Evolutionary conservation across 2,797 vertebrate species (phyloP).

Genomic region (Leuciscus waleckii): DNA sequence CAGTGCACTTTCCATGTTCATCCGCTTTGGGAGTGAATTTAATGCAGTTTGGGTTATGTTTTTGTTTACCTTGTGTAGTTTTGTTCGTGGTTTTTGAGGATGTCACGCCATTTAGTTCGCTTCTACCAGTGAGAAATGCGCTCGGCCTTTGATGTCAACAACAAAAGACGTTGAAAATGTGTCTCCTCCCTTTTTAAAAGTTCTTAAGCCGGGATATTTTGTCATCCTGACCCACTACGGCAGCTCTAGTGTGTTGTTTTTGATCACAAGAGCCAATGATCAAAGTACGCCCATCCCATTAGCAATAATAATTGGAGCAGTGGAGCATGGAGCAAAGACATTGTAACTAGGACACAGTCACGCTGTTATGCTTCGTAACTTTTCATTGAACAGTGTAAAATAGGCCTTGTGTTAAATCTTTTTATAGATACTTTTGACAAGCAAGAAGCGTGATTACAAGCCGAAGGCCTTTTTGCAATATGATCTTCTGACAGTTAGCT

Average conservation of each 20-base stretch:
- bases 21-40: not conserved
- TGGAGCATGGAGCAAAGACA: conserved; percentile 21
- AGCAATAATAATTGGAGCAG: conserved; percentile 44
- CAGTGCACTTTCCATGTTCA: not conserved
- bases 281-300: conserved; percentile 24
- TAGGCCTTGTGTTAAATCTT: conserved; percentile 45
- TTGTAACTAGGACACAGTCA: conserved; percentile 32
- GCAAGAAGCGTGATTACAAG: conserved; percentile 65
- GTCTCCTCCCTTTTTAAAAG: conserved; percentile 9
- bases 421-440: conserved; percentile 66
- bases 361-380: conserved; percentile 7
- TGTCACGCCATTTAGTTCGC: not conserved
- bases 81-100: not conserved
- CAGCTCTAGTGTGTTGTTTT: not conserved
- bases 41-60: not conserved
- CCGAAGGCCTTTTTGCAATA: not conserved
- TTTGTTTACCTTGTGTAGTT: not conserved
- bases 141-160: not conserved
- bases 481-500: conserved; percentile 41
- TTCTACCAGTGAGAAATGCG: not conserved
- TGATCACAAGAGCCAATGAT: conserved; percentile 23
- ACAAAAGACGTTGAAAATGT: conserved; percentile 14
- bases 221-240: not conserved
- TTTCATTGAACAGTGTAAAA: conserved; percentile 44
- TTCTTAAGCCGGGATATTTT: not conserved